These are phyloP conservation scores for Diogma glabrata DNA, from an alignment of 2,888 invertebrate genomes.

Conservation along the genomic window DNA sequence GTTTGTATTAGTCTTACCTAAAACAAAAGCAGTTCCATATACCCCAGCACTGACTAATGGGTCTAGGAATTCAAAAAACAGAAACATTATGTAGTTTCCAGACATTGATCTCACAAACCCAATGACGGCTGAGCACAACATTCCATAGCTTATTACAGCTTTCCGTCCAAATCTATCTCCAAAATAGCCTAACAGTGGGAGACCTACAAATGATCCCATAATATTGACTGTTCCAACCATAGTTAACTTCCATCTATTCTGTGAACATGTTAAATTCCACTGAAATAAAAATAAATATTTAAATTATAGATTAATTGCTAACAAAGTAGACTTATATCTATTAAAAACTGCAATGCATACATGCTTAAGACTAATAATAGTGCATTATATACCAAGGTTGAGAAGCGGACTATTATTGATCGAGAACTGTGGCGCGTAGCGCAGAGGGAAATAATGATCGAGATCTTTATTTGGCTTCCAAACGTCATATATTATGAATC, in stretches of 20 bases:
- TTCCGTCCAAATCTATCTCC: slow-evolving; percentile 32
- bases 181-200: slow-evolving; percentile 46
- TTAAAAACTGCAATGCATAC: no score
- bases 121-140: slow-evolving; percentile 27
- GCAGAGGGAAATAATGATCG: no score
- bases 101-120: slow-evolving; percentile 35
- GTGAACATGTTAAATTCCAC: slow-evolving; percentile 50
- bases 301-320: no score
- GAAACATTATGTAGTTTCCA: slow-evolving; percentile 32
- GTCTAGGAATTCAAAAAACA: slow-evolving; percentile 34
- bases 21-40: slow-evolving; percentile 33
- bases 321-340: no score
- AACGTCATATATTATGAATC: no score
- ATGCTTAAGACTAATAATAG: no score
- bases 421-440: no score
- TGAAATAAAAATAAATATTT: no score
- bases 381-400: no score
- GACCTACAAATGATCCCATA: slow-evolving; percentile 49
- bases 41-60: slow-evolving; percentile 31
- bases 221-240: slow-evolving; percentile 55
- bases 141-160: slow-evolving; percentile 27
- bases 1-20: slow-evolving; percentile 31
- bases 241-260: slow-evolving; percentile 45
- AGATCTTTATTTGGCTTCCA: no score
- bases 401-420: no score